A percentile compares a stretch with the other conserved stretches of the same genome.
Conservation (phyloP, 2,888 invertebrate species). For the Eledona agricola region DNA sequence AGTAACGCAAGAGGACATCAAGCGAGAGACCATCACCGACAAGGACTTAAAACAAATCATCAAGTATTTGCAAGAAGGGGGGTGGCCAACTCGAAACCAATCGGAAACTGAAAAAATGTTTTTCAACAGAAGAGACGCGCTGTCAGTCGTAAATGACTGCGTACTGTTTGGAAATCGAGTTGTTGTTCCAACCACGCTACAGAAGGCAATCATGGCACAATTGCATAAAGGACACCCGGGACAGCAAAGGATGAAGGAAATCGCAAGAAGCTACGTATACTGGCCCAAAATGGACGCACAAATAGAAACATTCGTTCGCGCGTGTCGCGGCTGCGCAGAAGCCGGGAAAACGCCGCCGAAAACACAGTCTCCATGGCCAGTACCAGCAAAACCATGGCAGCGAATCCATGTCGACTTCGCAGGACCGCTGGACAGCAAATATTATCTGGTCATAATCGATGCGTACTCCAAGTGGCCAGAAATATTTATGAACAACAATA, state of each 20-base stretch:
- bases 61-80: neutral
- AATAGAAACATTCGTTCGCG: no score
- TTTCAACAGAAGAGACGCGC: neutral
- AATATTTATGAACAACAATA: no score
- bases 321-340: no score
- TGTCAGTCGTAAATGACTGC: neutral
- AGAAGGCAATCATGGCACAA: neutral
- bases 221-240: slow-evolving; percentile 19
- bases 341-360: no score
- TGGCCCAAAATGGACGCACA: slow-evolving; percentile 8
- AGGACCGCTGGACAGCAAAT: no score
- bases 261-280: slow-evolving; percentile 9
- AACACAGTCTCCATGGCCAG: no score
- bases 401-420: no score
- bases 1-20: neutral
- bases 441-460: no score
- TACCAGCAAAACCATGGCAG: no score
- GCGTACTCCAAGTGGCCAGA: no score
- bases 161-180: neutral
- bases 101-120: neutral
- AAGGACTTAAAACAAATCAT: neutral
- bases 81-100: neutral
- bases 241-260: slow-evolving; percentile 12
- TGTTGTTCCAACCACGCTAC: neutral
- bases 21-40: neutral